These are phyloP conservation scores for Corythornis vintsioides DNA, from an alignment of 2,113 vertebrate species.

Conservation along the genomic window DNA sequence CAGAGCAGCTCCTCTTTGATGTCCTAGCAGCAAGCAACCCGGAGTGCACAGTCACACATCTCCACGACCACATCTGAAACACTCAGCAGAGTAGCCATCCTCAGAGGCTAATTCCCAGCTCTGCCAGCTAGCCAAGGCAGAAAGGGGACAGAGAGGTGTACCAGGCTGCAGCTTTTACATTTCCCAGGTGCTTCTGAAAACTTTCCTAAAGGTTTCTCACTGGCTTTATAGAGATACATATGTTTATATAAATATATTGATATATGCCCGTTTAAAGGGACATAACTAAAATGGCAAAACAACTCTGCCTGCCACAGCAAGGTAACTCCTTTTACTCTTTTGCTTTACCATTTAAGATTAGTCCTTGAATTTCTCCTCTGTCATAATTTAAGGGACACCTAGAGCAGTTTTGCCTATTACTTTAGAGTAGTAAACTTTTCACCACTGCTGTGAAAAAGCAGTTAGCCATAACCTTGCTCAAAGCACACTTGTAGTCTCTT, in stretches of 20 bases:
- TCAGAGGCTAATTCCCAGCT: not conserved
- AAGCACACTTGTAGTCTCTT: not conserved
- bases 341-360: not conserved
- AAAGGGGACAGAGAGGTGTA: not conserved
- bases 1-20: not conserved
- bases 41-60: not conserved
- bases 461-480: not conserved
- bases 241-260: not conserved
- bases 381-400: not conserved
- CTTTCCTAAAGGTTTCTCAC: not conserved
- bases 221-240: not conserved
- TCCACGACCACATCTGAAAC: not conserved
- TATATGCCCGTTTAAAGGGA: not conserved
- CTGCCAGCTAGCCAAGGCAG: not conserved
- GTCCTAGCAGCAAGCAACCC: not conserved
- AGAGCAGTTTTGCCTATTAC: not conserved
- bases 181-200: not conserved
- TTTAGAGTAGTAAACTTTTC: not conserved
- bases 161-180: not conserved
- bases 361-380: not conserved
- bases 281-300: not conserved
- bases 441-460: not conserved
- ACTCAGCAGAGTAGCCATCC: rapidly evolving
- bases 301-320: not conserved
- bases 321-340: not conserved